Evolutionary conservation across 2,113 vertebrate genomes (phyloP), one percentile per base, ranked within the genome.

Genomic region (Leuciscus idus): DNA sequence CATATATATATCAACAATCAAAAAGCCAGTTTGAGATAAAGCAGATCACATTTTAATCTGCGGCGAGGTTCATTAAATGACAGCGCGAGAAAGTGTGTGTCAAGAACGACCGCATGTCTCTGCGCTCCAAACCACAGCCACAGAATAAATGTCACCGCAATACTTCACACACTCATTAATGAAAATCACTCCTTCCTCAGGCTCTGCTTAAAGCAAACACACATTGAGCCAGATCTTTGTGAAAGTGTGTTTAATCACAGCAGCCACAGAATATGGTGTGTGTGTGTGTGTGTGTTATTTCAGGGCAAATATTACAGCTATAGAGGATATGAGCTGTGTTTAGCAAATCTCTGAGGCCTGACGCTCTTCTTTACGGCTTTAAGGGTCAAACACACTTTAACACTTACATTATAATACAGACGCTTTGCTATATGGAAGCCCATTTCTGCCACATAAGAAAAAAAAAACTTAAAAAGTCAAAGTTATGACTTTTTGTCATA

Each of bases 81-180:
- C 68, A 72, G 68, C 33, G 68, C 21, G 66, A 21, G 66, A 68
- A 19, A 68, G 64, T 68, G 15, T 3, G 66, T 43, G 33, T 72
- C 68, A 39, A 23, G 68, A 72, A 39, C 30, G 15, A 6, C 55
- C 19, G 19, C 52, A 21, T 57, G 52, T 57, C 6, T 21, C 52
- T 19, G 28, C 85, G 66, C 85, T 81, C 80, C 64, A 76, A 90
- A 62, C 62, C 78, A 61, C 36, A 75, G 57, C 59, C 52, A 43
- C 66, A 68, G 86, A 87, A 89, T 88, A 91, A 92, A 91, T 92
- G 91, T 92, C 90, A 92, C 81, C 75, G 57, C 78, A 64, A 84
- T 78, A 87, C 90, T 89, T 88, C 77, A 87, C 81, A 36, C 79
- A 79, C 83, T 88, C 86, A 83, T 90, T 90, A 90, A 88, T 82